Conservation (phyloP, 2,797 vertebrate species). For the Rachycentron canadum region DNA sequence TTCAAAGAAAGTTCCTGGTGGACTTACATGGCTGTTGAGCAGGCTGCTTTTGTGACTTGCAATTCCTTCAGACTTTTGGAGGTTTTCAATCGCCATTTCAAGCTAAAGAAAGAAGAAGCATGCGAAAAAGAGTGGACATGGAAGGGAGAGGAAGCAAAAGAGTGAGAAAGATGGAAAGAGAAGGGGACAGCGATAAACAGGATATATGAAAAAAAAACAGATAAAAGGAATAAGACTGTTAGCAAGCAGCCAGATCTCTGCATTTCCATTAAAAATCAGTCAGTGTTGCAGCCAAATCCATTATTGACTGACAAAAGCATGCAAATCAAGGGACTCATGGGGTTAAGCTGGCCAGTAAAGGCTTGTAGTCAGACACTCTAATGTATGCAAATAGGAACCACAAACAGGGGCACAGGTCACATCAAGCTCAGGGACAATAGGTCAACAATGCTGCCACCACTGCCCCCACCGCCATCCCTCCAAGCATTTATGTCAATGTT, state of each 20-base stretch:
- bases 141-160: conserved; percentile 66
- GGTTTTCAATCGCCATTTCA: conserved; percentile 99
- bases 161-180: conserved; percentile 66
- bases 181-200: conserved; percentile 73
- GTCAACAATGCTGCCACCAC: conserved; percentile 50
- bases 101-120: conserved; percentile 94
- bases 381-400: conserved; percentile 85
- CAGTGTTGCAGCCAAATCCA: conserved; percentile 84
- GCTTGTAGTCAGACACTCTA: conserved; percentile 77
- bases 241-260: conserved; percentile 90
- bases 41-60: conserved; percentile 99
- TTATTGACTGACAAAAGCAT: conserved; percentile 85
- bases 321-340: conserved; percentile 83
- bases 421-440: conserved; percentile 68
- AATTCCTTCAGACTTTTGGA: conserved; percentile 99
- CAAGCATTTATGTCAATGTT: conserved; percentile 2
- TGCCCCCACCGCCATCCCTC: no score
- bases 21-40: conserved; percentile 99
- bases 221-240: conserved; percentile 92
- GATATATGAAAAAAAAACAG: conserved; percentile 62
- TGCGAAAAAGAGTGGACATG: conserved; percentile 80
- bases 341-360: conserved; percentile 82
- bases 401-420: conserved; percentile 79
- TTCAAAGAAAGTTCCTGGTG: conserved; percentile 80
- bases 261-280: conserved; percentile 86